Percentiles rank a stretch among this genome's conserved stretches.
phyloP scores from a whole-genome alignment of 2,113 vertebrate genomes.

The Rafetus swinhoei region DNA sequence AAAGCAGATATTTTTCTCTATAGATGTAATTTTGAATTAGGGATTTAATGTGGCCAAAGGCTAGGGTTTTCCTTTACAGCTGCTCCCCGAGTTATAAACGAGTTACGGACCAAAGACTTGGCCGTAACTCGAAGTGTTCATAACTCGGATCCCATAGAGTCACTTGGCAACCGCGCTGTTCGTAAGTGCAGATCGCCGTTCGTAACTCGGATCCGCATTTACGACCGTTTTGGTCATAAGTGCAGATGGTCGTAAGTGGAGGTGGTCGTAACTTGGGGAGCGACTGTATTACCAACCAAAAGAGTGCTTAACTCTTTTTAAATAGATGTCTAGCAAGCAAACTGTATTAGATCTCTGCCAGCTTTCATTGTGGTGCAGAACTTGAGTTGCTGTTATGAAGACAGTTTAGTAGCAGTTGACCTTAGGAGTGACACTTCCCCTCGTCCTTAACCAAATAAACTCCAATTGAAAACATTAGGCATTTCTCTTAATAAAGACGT shows the following conservation, averaged over 20 bases:
- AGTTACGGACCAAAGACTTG: no score
- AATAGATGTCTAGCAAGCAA: slow-evolving; percentile 7
- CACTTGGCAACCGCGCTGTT: no score
- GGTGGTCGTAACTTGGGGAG: no score
- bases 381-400: slow-evolving; percentile 8
- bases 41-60: background rate
- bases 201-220: no score
- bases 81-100: no score
- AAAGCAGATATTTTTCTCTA: slow-evolving; percentile 36
- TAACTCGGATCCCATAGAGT: no score
- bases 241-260: no score
- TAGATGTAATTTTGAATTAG: background rate
- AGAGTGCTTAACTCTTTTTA: background rate
- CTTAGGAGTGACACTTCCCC: background rate
- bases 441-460: background rate
- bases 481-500: background rate
- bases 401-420: background rate
- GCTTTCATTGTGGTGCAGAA: slow-evolving; percentile 7
- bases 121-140: no score
- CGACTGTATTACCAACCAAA: background rate
- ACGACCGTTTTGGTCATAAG: no score
- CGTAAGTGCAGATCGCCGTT: no score
- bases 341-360: background rate
- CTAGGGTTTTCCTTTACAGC: background rate
- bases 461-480: background rate